Evolutionary conservation across 2,797 vertebrate species (phyloP), one percentile per base, ranked within the genome.

Genomic region (Sebastes nivosus): DNA sequence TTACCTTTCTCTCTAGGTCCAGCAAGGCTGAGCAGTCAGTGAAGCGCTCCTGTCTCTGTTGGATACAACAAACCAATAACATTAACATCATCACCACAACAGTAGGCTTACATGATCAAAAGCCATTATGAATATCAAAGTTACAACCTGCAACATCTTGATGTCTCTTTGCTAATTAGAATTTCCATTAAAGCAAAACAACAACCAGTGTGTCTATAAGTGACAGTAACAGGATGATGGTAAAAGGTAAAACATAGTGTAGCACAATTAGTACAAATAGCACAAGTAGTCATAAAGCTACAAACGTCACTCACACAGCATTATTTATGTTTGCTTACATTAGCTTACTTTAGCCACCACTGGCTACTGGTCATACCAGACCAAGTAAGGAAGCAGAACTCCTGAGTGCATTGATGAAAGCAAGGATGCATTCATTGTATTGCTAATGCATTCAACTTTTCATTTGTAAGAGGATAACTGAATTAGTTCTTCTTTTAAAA

Each of bases 1-100:
- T 91, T 94, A 97, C 96, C 94, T 97, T 97, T 80, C 96, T 96
- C 90, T 97, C 96, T 83, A 95, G 89, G 60, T 97, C 96, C 89
- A 97, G 81, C 80, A 96, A 80, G 85, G 95, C 95, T 3, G 96
- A 95, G 77, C 96, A 96, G 93, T 97, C 96, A 46, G 81, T 96
- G 72, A 96, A 91, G 73, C 96, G 94, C 89, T 97, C 96, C 86
- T 97, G 96, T 87, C 96, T 95, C 96, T 97, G 94, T 75, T 29
- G 73, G 60, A 81, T 16, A 84, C n/a, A 76, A 68, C 25, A 81
- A 66, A 76, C 6, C 4, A 36, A 16, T 4, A 54, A 52, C 22
- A 27, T 81, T 4, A 70, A 70, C 22, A 74, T 50, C 36, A 32
- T 29, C 24, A 20, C 2, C 2, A 46, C 20, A 38, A 24, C 24